Evolutionary conservation across 2,113 vertebrate genomes (phyloP).

Genomic region (Campylomormyrus numenius): DNA sequence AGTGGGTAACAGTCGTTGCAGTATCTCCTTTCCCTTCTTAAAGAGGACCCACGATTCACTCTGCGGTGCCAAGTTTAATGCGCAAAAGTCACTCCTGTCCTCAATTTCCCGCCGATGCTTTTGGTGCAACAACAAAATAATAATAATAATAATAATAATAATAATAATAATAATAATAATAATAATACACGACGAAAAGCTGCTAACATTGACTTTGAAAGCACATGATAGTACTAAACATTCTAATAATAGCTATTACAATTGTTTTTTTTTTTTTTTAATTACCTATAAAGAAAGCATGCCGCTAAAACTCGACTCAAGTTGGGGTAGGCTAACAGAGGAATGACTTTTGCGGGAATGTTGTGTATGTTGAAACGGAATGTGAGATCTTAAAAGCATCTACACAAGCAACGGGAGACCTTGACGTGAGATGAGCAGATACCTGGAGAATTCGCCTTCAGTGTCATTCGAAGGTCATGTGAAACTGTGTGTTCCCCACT

Average conservation of each 20-base stretch:
- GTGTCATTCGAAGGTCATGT: background rate
- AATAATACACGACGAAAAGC: background rate
- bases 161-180: background rate
- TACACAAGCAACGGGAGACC: background rate
- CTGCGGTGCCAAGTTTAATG: background rate
- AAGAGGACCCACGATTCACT: background rate
- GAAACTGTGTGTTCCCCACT: background rate
- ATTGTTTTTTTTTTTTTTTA: background rate
- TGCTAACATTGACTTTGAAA: background rate
- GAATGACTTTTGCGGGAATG: background rate
- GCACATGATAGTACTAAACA: background rate
- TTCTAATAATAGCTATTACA: background rate
- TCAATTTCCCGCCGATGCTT: background rate
- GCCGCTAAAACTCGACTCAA: background rate
- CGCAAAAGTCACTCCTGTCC: background rate
- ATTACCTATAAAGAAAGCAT: background rate
- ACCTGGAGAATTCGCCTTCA: background rate
- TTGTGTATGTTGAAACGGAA: background rate
- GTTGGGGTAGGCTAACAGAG: background rate
- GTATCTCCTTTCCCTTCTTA: background rate
- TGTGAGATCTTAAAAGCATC: background rate
- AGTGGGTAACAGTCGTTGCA: background rate
- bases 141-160: background rate
- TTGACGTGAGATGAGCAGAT: background rate
- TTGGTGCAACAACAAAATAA: background rate